Evolutionary conservation across 2,113 vertebrate genomes (phyloP).

Genomic region (Carassius auratus): DNA sequence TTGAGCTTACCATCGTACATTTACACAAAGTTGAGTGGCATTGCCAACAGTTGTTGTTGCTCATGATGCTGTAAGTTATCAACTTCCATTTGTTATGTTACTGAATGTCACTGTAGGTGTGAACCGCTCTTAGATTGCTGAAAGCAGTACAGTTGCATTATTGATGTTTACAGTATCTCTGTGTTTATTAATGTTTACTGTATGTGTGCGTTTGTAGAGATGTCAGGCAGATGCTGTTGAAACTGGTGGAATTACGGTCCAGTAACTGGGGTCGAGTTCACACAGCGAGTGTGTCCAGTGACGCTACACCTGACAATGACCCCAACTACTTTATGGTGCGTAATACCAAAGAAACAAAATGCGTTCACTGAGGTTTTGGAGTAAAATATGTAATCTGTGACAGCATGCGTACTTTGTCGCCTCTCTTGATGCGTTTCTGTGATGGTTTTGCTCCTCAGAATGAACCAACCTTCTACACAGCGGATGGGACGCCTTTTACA

Average conservation of each 20-base stretch:
- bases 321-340: slow-evolving; percentile 98
- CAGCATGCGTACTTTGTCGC: not conserved
- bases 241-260: slow-evolving; percentile 89
- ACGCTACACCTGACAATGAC: slow-evolving; percentile 95
- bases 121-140: not conserved
- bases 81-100: not conserved
- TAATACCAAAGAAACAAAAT: not conserved
- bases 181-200: not conserved
- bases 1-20: not conserved
- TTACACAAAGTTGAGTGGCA: not conserved
- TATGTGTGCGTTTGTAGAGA: slow-evolving; percentile 74
- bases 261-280: slow-evolving; percentile 95
- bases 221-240: slow-evolving; percentile 92
- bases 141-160: not conserved
- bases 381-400: slow-evolving; percentile 2
- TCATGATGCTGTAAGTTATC: not conserved
- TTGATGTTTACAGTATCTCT: not conserved
- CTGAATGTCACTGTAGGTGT: not conserved
- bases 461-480: slow-evolving; percentile 96
- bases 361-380: not conserved
- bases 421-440: not conserved
- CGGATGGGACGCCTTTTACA: slow-evolving; percentile 94
- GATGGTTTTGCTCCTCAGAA: slow-evolving; percentile 78
- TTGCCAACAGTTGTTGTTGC: not conserved
- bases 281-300: slow-evolving; percentile 75